Base-by-base conservation (phyloP, 2,797 vertebrate species). In the Distichodus sexfasciatus region DNA sequence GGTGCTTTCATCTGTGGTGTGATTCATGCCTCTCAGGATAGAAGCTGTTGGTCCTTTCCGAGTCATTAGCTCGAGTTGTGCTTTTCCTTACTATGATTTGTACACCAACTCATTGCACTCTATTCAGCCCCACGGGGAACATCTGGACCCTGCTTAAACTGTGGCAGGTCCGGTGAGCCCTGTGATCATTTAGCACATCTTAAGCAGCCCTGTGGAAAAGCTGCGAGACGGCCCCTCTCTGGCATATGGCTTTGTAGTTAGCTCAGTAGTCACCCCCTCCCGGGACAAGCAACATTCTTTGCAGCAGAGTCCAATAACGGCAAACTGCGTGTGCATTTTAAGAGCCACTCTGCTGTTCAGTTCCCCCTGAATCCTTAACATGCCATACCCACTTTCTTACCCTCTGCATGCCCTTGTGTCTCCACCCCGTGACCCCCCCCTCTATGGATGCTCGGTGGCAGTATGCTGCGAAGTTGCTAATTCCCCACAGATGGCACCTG, bases 161-260 rank as follows among this genome's bases (percentile, higher is more conserved):
- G 57, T 72, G 71, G 28, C 57, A 21, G 62, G 72, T 72, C 72
- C 74, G n/a, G 36, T n/a, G 48, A 66, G 60, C 31, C 61, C 48
- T 70, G 65, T 68, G 65, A 80, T 72, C 64, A 66, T 36, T 62
- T 68, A 75, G 76, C 76, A 66, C 61, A 69, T 82, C 72, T 84
- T 63, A 64, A 72, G 48, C 35, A 21, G 74, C 48, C 0, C 55
- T 59, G 67, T 19, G 64, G 31, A 40, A 47, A 67, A 79, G 9
- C 76, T 66, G 66, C 10, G 19, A 79, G 67, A 76, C 66, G 7
- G 51, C 28, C 35, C 47, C 43, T 60, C 61, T 43, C 53, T 50
- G 19, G 60, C 64, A 66, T 72, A 65, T 71, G 69, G 66, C 63
- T 76, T 83, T 66, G 74, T 66, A 23, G 66, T 81, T 76, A 75